Evolutionary conservation across 1,140 invertebrate genomes (phyloP).

Genomic region (Stegodyphus mimosarum): DNA sequence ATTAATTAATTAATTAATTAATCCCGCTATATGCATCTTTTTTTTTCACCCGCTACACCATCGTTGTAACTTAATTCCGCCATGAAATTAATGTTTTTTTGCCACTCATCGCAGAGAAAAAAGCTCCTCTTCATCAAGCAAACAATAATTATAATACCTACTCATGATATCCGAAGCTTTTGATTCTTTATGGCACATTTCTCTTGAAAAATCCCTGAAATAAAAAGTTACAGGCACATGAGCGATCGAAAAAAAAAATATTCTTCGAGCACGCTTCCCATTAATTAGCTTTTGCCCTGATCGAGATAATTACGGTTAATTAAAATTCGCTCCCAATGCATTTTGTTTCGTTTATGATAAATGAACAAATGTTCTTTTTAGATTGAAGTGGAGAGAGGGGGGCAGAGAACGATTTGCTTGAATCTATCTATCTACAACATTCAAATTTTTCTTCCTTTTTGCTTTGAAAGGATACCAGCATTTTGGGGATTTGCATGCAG

Average conservation of each 20-base stretch:
- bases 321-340: constrained; percentile 56
- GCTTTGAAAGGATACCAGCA: not conserved
- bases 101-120: not conserved
- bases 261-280: constrained; percentile 43
- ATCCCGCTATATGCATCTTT: constrained; percentile 48
- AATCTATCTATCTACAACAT: constrained; percentile 46
- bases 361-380: constrained; percentile 49
- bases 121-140: constrained; percentile 37
- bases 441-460: not conserved
- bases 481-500: not conserved
- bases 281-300: constrained; percentile 60
- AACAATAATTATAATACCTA: constrained; percentile 60
- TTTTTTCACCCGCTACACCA: constrained; percentile 33
- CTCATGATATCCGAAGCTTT: constrained; percentile 46
- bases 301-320: constrained; percentile 60
- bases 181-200: constrained; percentile 54
- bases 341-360: constrained; percentile 58
- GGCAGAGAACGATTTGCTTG: constrained; percentile 42
- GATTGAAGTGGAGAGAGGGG: constrained; percentile 25
- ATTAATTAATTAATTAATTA: constrained; percentile 62
- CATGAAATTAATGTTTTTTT: constrained; percentile 58
- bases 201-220: constrained; percentile 13
- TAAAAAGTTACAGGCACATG: constrained; percentile 24
- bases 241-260: constrained; percentile 21
- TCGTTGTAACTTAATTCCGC: constrained; percentile 60